These are phyloP conservation scores for Erynnis tages DNA, from an alignment of 2,888 invertebrate species.

Conservation along the genomic window DNA sequence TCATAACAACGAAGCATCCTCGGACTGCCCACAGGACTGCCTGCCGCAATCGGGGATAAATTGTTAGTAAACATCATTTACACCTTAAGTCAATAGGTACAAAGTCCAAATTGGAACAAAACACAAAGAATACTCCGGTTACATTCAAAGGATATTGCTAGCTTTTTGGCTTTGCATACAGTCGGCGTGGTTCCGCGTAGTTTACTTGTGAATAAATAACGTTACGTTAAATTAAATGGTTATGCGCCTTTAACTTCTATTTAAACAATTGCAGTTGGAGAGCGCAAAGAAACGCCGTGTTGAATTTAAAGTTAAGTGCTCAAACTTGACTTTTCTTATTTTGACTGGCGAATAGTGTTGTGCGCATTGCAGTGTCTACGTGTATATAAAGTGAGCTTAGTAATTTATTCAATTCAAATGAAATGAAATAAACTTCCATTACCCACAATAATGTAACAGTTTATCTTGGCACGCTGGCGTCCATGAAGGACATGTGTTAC, in stretches of 20 bases:
- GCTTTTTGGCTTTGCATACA: slow-evolving; percentile 24
- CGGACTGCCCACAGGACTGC: slow-evolving; percentile 17
- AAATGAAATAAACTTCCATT: too few species aligned
- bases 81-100: neutral
- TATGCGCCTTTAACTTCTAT: slow-evolving; percentile 24
- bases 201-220: slow-evolving; percentile 22
- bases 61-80: slow-evolving; percentile 6
- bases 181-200: slow-evolving; percentile 13
- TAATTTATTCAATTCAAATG: neutral
- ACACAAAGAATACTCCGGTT: neutral
- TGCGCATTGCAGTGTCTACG: slow-evolving; percentile 13
- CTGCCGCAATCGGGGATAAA: slow-evolving; percentile 16
- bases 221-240: slow-evolving; percentile 24
- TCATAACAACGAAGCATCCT: slow-evolving; percentile 19
- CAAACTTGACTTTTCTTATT: slow-evolving; percentile 12
- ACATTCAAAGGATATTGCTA: slow-evolving; percentile 22
- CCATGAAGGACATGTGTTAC: too few species aligned
- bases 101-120: slow-evolving; percentile 11
- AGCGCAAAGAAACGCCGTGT: slow-evolving; percentile 14
- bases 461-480: too few species aligned
- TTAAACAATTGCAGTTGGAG: slow-evolving; percentile 10
- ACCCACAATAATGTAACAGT: too few species aligned
- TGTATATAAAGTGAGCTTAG: neutral
- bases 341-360: slow-evolving; percentile 9
- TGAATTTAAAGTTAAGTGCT: slow-evolving; percentile 25